A percentile compares a stretch with the other conserved stretches of the same genome.
These are phyloP conservation scores for Eulithis testata DNA, from an alignment of 2,888 invertebrate genomes.

Conservation along the genomic window DNA sequence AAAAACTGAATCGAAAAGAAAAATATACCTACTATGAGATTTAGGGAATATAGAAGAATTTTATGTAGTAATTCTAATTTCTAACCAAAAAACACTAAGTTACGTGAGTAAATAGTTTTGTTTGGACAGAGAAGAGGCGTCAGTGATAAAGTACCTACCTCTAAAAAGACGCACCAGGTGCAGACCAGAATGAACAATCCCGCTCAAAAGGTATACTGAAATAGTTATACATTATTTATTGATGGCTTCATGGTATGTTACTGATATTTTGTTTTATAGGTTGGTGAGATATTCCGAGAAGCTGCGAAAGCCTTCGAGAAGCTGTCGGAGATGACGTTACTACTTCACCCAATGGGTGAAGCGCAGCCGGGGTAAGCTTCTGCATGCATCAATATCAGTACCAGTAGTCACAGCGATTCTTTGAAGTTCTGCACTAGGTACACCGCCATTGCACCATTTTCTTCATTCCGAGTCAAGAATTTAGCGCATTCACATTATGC, in stretches of 20 bases:
- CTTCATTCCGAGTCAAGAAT: too few species aligned
- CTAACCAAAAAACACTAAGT: too few species aligned
- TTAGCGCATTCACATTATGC: too few species aligned
- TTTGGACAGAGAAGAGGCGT: too few species aligned
- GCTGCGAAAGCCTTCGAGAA: slow-evolving; percentile 97
- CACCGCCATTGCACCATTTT: too few species aligned
- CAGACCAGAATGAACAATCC: slow-evolving; percentile 55
- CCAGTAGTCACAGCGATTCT: neutral
- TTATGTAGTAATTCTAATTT: too few species aligned
- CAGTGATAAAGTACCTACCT: too few species aligned
- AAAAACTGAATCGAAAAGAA: too few species aligned
- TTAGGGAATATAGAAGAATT: too few species aligned
- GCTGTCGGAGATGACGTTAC: slow-evolving; percentile 96
- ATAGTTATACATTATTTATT: slow-evolving; percentile 3
- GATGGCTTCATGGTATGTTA: slow-evolving; percentile 39
- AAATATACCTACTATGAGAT: too few species aligned
- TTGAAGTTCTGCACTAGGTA: neutral
- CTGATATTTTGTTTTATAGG: slow-evolving; percentile 79
- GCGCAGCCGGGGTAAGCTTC: slow-evolving; percentile 89
- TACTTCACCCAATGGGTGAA: slow-evolving; percentile 95
- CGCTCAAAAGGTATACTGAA: slow-evolving; percentile 53
- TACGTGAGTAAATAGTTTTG: too few species aligned
- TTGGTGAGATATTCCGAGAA: slow-evolving; percentile 98
- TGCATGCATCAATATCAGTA: neutral
- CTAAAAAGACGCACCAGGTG: neutral